Evolutionary conservation across 2,113 vertebrate genomes (phyloP), one percentile per base, ranked within the genome.

Genomic region (Grus americana): DNA sequence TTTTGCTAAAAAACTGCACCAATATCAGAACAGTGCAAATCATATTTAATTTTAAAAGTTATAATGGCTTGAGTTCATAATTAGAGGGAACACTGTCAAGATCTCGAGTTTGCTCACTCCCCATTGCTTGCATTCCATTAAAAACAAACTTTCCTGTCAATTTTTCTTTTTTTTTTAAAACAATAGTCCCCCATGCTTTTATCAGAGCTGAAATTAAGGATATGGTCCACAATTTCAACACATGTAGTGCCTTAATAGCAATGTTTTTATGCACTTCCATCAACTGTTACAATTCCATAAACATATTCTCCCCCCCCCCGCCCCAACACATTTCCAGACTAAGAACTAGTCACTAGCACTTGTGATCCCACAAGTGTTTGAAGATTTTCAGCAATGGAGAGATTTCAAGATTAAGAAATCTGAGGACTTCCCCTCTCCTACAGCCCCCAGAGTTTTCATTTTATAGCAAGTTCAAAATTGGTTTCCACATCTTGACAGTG

Each of bases 11-110:
- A 98, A 98, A 98, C 98, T 98, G 98, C 98, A 98, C 98, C 98
- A 98, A 98, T 98, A 96, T 98, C 98, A 98, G 98, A 98, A 98
- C 98, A 98, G 98, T 98, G 98, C 98, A 98, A 98, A 98, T 98
- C 96, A 98, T 98, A 98, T 98, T 98, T 98, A 98, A 98, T 98
- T 98, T 98, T 98, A 97, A 98, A 98, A 98, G 97, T 98, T 97
- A 98, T 98, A 98, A 98, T 98, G 98, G 98, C 98, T 98, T 98
- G 97, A 98, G 95, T 98, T 98, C 98, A 98, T 98, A 96, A 97
- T 98, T 98, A 96, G 97, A 97, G 97, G 97, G 98, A 98, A 98
- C 98, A 98, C 98, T 98, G 98, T 98, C 98, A 98, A 98, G 97
- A 97, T 94, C 86, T 79, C n/a, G 55, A 95, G 97, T 98, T 97